Evolutionary conservation across 2,888 invertebrate species (phyloP).

Genomic region (Cryptocephalus moraei): DNA sequence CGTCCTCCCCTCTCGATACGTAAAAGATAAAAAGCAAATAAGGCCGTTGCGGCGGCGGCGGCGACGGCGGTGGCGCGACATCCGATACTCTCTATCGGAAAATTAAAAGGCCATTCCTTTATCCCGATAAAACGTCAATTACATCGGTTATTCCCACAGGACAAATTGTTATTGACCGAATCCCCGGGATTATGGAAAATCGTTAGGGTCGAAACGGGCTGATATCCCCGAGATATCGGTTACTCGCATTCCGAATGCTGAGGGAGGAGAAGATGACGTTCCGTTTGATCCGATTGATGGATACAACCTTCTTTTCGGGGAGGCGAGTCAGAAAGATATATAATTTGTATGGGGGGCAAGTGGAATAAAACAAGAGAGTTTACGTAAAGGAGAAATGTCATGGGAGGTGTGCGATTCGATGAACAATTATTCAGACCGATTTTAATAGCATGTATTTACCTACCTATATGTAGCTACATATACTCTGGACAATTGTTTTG

Average conservation of each 20-base stretch:
- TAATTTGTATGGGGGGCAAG: too few species aligned
- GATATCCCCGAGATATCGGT: slow-evolving; percentile 13
- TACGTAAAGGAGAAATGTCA: too few species aligned
- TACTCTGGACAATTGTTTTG: too few species aligned
- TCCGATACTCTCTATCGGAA: slow-evolving; percentile 1
- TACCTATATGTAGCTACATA: too few species aligned
- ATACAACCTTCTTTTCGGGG: slow-evolving; percentile 4
- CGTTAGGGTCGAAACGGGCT: slow-evolving; percentile 19
- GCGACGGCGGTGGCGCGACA: not conserved
- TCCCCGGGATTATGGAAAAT: slow-evolving; percentile 31
- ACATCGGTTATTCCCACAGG: slow-evolving; percentile 24
- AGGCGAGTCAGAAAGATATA: not conserved
- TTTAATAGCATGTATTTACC: too few species aligned
- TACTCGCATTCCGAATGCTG: slow-evolving; percentile 1
- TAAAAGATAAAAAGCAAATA: not conserved
- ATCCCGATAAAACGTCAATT: slow-evolving; percentile 29
- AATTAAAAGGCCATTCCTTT: slow-evolving; percentile 19
- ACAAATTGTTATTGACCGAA: slow-evolving; percentile 33
- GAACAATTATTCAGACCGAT: too few species aligned
- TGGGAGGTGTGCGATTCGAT: too few species aligned
- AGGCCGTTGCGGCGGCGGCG: not conserved
- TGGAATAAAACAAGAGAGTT: too few species aligned
- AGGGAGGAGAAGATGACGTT: not conserved
- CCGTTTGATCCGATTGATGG: slow-evolving; percentile 13
- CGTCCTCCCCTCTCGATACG: too few species aligned